Conservation (phyloP, 2,888 invertebrate genomes). For the Caenorhabditis afra region DNA sequence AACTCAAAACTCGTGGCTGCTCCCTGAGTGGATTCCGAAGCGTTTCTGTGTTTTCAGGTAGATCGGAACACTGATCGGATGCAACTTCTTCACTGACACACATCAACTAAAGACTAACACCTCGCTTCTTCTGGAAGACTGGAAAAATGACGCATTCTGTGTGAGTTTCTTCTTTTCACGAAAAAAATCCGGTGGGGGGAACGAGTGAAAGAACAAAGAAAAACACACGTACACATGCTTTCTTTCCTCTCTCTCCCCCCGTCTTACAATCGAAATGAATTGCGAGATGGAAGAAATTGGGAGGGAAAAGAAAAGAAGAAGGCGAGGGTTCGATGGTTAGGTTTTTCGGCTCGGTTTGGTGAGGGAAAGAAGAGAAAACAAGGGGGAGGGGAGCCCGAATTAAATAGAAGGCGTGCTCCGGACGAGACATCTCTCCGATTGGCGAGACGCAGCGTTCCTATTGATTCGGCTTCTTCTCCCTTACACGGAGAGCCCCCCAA, state of each 20-base stretch:
- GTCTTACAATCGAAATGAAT: too few species aligned
- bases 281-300: too few species aligned
- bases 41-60: conserved; percentile 14
- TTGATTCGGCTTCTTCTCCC: conserved; percentile 43
- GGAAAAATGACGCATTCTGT: conserved; percentile 56
- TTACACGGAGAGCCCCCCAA: conserved; percentile 5
- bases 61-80: conserved; percentile 28
- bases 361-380: conserved; percentile 2
- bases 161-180: conserved; percentile 42
- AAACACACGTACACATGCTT: too few species aligned
- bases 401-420: conserved; percentile 41
- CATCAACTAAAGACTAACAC: neutral
- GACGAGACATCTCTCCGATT: conserved; percentile 14
- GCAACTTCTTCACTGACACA: conserved; percentile 8
- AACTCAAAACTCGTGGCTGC: neutral
- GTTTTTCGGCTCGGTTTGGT: conserved; percentile 1
- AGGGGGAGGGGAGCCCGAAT: conserved; percentile 18
- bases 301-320: conserved; percentile 8
- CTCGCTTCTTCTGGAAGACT: neutral
- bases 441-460: conserved; percentile 48
- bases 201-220: too few species aligned
- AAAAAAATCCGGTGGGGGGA: too few species aligned
- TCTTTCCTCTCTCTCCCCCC: too few species aligned
- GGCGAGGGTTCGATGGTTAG: neutral
- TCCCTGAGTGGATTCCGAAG: neutral